phyloP scores from a whole-genome alignment of 2,797 vertebrate genomes.

The Dryobates pubescens region DNA sequence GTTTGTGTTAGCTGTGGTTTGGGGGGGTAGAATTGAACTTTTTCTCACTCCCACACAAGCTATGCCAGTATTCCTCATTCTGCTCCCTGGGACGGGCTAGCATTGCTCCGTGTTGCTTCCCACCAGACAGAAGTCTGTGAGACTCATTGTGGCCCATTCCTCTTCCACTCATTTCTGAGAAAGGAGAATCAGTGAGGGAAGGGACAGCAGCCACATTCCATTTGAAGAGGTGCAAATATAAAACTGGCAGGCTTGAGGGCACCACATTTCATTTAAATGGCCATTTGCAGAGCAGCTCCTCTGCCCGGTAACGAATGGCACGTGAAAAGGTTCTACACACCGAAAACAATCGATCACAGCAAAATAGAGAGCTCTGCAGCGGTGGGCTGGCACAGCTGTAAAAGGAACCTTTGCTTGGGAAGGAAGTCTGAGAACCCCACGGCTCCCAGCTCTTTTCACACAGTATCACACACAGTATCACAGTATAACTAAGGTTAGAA shows the following conservation, averaged over 20 bases:
- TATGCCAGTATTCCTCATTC: background rate
- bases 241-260: background rate
- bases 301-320: background rate
- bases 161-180: background rate
- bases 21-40: no score
- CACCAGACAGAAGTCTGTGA: background rate
- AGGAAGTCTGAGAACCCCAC: background rate
- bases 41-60: no score
- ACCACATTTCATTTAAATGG: background rate
- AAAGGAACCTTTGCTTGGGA: background rate
- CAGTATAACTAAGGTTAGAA: no score
- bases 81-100: background rate
- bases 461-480: no score
- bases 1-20: no score
- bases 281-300: slow-evolving; percentile 7
- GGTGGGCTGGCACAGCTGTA: background rate
- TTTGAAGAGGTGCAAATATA: background rate
- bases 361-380: slow-evolving; percentile 22
- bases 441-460: background rate
- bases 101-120: background rate
- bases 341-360: background rate
- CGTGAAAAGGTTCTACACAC: background rate
- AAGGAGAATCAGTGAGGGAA: background rate
- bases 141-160: background rate
- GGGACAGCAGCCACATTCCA: background rate